Percentiles rank a stretch among this genome's conserved stretches.
phyloP scores from a whole-genome alignment of 2,888 invertebrate species.

The Philopedon plagiatum region DNA sequence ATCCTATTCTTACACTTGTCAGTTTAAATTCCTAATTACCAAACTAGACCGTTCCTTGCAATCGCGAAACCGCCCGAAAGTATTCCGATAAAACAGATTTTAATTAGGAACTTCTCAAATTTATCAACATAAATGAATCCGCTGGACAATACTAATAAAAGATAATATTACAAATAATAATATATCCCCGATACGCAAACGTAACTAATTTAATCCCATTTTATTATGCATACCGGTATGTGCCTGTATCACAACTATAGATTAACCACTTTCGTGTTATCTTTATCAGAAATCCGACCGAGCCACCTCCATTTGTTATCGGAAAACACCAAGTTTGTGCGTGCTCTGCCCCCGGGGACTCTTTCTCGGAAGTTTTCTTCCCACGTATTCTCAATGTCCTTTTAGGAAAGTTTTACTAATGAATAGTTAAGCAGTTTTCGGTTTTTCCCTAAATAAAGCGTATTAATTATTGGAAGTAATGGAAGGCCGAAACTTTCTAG shows the following conservation, averaged over 20 bases:
- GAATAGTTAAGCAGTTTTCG: slow-evolving; percentile 25
- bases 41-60: too few species aligned
- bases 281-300: slow-evolving; percentile 14
- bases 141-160: too few species aligned
- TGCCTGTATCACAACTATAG: neutral
- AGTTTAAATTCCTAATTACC: too few species aligned
- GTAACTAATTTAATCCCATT: too few species aligned
- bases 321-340: slow-evolving; percentile 6
- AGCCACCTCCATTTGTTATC: slow-evolving; percentile 5
- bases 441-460: slow-evolving; percentile 1
- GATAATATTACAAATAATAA: too few species aligned
- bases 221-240: too few species aligned
- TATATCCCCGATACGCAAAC: too few species aligned
- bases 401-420: slow-evolving; percentile 22
- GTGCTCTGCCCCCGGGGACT: slow-evolving; percentile 1
- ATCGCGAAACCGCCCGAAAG: too few species aligned
- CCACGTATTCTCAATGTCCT: slow-evolving; percentile 20
- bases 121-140: too few species aligned
- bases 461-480: neutral
- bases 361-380: slow-evolving; percentile 1
- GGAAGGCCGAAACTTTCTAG: neutral
- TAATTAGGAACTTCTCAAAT: too few species aligned
- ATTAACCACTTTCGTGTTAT: neutral
- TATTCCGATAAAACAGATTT: too few species aligned
- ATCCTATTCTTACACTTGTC: too few species aligned